Conservation (phyloP, 1,140 invertebrate species). For the Procambarus clarkii region DNA sequence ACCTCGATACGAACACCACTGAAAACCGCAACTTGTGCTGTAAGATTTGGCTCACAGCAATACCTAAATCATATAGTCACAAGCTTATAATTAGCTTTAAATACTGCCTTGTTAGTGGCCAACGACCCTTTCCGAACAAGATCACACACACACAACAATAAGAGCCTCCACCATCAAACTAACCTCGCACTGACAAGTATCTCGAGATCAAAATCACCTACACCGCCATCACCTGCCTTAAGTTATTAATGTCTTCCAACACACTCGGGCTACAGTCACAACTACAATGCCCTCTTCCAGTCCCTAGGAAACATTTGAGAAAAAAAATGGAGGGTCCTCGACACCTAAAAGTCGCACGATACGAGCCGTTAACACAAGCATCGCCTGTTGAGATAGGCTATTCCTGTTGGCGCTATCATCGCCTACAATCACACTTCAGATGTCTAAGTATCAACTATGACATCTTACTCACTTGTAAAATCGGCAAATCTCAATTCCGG, state of each 20-base stretch:
- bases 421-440: not conserved
- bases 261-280: not conserved
- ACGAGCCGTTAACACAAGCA: not conserved
- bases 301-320: not conserved
- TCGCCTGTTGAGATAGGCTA: not conserved
- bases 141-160: not conserved
- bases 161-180: not conserved
- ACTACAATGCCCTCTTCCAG: conserved; percentile 6
- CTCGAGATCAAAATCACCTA: not conserved
- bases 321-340: not conserved
- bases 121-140: not conserved
- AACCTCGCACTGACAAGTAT: not conserved
- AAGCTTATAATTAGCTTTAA: not conserved
- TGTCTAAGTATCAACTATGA: not conserved
- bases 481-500: conserved; percentile 9
- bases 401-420: not conserved
- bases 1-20: not conserved
- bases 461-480: conserved; percentile 20
- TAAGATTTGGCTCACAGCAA: not conserved
- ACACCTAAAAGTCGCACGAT: not conserved
- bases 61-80: not conserved
- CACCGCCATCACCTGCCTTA: not conserved
- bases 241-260: not conserved
- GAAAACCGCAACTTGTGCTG: not conserved
- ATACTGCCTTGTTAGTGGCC: not conserved